Conservation (phyloP, 2,797 vertebrate species). For the Acanthopagrus latus region DNA sequence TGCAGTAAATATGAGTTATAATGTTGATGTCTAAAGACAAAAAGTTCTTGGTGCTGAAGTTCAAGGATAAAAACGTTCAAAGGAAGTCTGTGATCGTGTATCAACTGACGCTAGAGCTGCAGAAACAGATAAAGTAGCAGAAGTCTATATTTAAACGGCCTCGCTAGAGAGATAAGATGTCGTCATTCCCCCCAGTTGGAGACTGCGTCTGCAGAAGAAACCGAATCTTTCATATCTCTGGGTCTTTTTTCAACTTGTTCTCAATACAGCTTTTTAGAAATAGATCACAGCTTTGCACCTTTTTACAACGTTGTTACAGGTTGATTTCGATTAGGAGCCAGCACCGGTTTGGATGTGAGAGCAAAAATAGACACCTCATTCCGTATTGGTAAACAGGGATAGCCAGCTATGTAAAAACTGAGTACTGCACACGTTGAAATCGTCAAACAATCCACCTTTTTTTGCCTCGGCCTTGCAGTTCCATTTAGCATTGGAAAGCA, state of each 20-base stretch:
- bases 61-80: slow-evolving; percentile 37
- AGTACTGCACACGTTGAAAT: slow-evolving; percentile 69
- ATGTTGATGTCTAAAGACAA: neutral
- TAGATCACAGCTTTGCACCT: slow-evolving; percentile 30
- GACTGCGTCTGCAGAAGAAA: slow-evolving; percentile 56
- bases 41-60: slow-evolving; percentile 29
- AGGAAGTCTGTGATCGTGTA: slow-evolving; percentile 38
- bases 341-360: slow-evolving; percentile 32
- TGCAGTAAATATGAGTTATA: slow-evolving; percentile 31
- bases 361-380: slow-evolving; percentile 25
- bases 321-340: slow-evolving; percentile 24
- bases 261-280: slow-evolving; percentile 29
- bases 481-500: slow-evolving; percentile 7
- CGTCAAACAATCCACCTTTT: slow-evolving; percentile 50
- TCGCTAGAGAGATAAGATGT: slow-evolving; percentile 63
- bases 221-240: slow-evolving; percentile 47
- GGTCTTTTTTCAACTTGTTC: slow-evolving; percentile 38
- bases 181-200: slow-evolving; percentile 49
- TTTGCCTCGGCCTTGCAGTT: slow-evolving; percentile 48
- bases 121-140: slow-evolving; percentile 61
- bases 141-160: slow-evolving; percentile 78
- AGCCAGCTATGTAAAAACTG: slow-evolving; percentile 64
- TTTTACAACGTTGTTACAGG: slow-evolving; percentile 29
- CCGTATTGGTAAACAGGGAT: slow-evolving; percentile 57
- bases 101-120: slow-evolving; percentile 40